Evolutionary conservation across 2,113 vertebrate species (phyloP).

Genomic region (Anseranas semipalmata): DNA sequence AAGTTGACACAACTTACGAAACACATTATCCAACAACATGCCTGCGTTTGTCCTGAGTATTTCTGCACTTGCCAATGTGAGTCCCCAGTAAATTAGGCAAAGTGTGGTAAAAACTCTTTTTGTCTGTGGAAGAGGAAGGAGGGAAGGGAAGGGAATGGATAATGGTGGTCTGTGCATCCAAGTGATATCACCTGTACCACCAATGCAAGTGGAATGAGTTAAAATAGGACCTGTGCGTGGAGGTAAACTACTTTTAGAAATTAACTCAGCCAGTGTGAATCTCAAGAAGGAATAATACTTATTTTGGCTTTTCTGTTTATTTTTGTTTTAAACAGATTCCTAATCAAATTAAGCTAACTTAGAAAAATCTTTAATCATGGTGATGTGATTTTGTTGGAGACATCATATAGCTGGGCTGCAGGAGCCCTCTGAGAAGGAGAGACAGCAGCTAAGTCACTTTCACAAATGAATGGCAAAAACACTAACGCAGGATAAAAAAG

Average conservation of each 20-base stretch:
- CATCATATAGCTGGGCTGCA: neutral
- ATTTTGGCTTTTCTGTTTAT: neutral
- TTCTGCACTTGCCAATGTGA: neutral
- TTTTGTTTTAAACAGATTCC: neutral
- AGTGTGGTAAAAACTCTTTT: neutral
- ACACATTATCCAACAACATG: neutral
- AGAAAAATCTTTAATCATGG: neutral
- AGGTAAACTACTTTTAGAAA: neutral
- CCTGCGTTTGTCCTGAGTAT: neutral
- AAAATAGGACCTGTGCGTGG: neutral
- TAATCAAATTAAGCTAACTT: neutral
- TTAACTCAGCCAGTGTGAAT: neutral
- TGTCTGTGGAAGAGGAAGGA: neutral
- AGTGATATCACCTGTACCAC: neutral
- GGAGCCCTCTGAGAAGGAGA: neutral
- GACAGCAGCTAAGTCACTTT: neutral
- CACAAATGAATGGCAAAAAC: neutral
- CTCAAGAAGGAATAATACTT: neutral
- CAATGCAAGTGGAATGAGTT: neutral
- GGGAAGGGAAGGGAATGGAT: neutral
- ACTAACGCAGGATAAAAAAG: neutral
- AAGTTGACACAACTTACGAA: neutral
- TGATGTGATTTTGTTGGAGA: neutral
- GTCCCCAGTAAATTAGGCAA: neutral
- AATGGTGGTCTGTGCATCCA: neutral